Conservation (phyloP, 2,888 invertebrate genomes). For the Belgica antarctica region DNA sequence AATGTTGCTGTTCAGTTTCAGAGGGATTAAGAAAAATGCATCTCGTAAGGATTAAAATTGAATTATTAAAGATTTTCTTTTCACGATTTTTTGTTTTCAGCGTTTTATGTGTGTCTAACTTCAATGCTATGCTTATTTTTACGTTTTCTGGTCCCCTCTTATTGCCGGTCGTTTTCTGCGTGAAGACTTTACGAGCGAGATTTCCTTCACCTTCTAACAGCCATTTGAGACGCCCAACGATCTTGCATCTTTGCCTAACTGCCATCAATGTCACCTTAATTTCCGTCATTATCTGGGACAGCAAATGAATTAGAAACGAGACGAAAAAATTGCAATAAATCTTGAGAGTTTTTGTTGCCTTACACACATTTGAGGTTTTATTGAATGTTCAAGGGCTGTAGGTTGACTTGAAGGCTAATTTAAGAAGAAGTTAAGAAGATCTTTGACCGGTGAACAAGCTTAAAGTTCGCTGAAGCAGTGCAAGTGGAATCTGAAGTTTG, state of each 20-base stretch:
- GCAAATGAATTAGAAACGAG: background rate
- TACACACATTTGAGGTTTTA: no score
- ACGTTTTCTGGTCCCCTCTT: no score
- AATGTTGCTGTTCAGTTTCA: constrained; percentile 27
- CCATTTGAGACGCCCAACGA: no score
- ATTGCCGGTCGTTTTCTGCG: no score
- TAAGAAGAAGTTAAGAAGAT: no score
- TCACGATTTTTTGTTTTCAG: constrained; percentile 8
- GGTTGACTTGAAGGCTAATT: no score
- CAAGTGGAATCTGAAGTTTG: no score
- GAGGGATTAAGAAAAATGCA: constrained; percentile 32
- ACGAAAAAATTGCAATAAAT: constrained; percentile 2
- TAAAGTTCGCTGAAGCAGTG: no score
- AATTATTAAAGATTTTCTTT: constrained; percentile 41
- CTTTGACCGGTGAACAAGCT: no score
- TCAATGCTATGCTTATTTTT: background rate
- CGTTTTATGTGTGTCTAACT: background rate
- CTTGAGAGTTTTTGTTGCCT: constrained; percentile 7
- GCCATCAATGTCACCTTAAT: background rate
- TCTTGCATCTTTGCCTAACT: background rate
- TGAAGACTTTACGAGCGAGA: no score
- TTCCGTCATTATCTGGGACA: constrained; percentile 4
- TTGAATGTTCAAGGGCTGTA: no score
- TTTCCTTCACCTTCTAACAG: no score
- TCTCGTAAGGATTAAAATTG: constrained; percentile 35